Evolutionary conservation across 2,113 vertebrate species (phyloP).

Genomic region (Steatornis caripensis): DNA sequence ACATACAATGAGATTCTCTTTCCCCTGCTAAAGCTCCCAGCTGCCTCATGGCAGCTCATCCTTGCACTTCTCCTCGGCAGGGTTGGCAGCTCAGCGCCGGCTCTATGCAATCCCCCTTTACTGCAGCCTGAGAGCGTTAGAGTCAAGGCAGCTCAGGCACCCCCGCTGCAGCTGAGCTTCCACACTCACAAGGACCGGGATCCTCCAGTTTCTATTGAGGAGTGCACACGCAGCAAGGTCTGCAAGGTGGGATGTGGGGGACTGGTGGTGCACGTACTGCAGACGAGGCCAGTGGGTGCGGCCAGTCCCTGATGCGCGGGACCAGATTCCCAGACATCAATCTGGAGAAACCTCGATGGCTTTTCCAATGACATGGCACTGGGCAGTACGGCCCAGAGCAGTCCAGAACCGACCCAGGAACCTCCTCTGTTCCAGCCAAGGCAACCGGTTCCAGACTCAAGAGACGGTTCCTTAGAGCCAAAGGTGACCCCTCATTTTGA

Average conservation of each 20-base stretch:
- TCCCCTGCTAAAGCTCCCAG: background rate
- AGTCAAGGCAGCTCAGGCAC: background rate
- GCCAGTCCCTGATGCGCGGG: rapidly evolving
- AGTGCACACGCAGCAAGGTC: background rate
- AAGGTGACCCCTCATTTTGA: background rate
- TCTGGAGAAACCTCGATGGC: background rate
- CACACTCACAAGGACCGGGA: background rate
- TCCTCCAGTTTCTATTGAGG: background rate
- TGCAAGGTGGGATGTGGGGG: background rate
- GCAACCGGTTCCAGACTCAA: background rate
- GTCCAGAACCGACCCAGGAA: rapidly evolving
- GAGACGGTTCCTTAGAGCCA: background rate
- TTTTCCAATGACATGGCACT: background rate
- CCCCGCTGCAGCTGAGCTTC: background rate
- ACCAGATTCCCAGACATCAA: background rate
- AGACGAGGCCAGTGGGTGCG: rapidly evolving
- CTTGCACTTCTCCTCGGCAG: background rate
- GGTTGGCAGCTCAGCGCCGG: background rate
- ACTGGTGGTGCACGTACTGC: background rate
- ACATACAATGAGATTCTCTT: background rate
- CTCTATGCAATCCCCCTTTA: background rate
- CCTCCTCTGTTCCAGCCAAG: background rate
- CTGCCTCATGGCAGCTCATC: background rate
- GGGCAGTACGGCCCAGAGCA: background rate
- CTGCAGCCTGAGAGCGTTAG: background rate